Conservation (phyloP, 2,797 vertebrate genomes). For the Bovichtus diacanthus region DNA sequence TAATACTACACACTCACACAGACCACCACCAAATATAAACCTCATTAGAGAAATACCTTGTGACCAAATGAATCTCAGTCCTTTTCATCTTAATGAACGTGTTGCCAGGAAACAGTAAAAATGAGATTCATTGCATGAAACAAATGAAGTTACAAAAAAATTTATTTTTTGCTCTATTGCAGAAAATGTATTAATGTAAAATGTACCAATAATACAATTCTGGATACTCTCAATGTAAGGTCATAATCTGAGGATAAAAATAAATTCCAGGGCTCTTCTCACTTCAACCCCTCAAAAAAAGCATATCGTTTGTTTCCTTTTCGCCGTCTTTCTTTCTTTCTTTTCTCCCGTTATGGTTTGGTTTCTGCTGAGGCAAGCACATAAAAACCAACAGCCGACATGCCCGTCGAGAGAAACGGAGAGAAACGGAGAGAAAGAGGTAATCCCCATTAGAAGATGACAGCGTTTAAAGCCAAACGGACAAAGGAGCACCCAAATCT, state of each 20-base stretch:
- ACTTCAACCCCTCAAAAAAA: background rate
- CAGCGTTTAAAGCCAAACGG: conserved; percentile 56
- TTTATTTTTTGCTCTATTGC: background rate
- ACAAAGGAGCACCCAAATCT: conserved; percentile 39
- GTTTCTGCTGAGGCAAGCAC: conserved; percentile 68
- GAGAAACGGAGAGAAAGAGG: conserved; percentile 31
- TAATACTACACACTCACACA: background rate
- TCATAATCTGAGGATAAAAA: conserved; percentile 3
- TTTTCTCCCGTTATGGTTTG: background rate
- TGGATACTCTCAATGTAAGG: background rate
- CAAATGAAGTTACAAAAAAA: background rate
- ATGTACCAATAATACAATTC: background rate
- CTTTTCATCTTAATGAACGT: conserved; percentile 47
- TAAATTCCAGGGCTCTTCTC: background rate
- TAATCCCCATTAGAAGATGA: conserved; percentile 67
- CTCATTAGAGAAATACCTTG: conserved; percentile 63
- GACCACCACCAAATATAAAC: conserved; percentile 21
- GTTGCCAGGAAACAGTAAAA: conserved; percentile 41
- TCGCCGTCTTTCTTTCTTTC: conserved; percentile 10
- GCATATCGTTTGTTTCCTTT: background rate
- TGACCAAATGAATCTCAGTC: conserved; percentile 46
- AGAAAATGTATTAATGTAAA: background rate
- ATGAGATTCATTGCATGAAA: background rate
- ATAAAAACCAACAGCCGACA: conserved; percentile 30
- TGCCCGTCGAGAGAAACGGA: conserved; percentile 16